Evolutionary conservation across 2,113 vertebrate species (phyloP), one percentile per base, ranked within the genome.

Genomic region (Xiphias gladius): DNA sequence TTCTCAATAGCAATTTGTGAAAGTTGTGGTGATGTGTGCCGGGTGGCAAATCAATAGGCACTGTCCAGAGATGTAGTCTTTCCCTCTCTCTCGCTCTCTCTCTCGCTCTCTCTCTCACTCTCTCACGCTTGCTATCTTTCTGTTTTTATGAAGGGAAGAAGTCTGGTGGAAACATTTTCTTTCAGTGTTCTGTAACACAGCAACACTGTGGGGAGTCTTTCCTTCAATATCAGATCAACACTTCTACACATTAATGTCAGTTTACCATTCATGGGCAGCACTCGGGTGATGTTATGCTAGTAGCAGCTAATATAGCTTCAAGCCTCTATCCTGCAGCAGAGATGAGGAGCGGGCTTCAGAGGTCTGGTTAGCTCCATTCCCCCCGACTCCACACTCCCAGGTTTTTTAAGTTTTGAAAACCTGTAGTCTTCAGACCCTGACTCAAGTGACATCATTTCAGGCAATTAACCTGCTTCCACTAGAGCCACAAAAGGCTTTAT

Each of bases 1-100:
- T 95, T 95, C 95, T 96, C 95, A 95, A 96, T 96, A 95, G 94
- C 94, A 95, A 95, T 96, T 94, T 95, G 94, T 93, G 92, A 95
- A 94, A 95, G 94, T 94, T 95, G 95, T 92, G 94, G 93, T 95
- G 94, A 95, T 96, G 93, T 95, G 93, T 94, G 90, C 93, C 68
- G 90, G 92, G 87, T 88, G 87, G 84, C 92, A 86, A n/a, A 95
- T 96, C 95, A 89, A 96, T 96, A 92, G 91, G 76, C 86, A 87
- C 90, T 91, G 92, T 94, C 92, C 94, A 85, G 88, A 92, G 88
- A 94, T 83, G 84, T 87, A 88, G 87, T 82, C 65, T 79, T 62
- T 86, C 70, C 73, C 72, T 24, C 68, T 71, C 62, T 55, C 76
- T 70, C 65, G 57, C 65, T 46, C 50, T 78, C 64, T 35, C 63